Base-by-base conservation (phyloP, 35 echinoderm and acorn worm species). In the Anneissia japonica region DNA sequence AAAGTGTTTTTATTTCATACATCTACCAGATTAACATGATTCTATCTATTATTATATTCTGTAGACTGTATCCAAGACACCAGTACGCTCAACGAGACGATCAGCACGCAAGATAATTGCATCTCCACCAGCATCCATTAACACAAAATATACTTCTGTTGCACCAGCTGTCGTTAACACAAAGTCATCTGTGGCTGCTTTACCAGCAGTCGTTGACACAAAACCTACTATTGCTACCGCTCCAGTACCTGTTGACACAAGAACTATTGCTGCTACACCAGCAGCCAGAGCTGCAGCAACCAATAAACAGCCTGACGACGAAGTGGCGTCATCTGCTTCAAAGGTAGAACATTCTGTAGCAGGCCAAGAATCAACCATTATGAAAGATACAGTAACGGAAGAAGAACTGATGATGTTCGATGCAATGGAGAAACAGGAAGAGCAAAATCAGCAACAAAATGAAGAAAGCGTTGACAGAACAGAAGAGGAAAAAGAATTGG, bases 351-450 rank as follows among this genome's bases (percentile, higher is more conserved):
- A 64, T 16, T 64, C 51, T 23, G 51, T 64, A 64, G 11, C 51
- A 64, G 51, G 21, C 2, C 21, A 9, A 23, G 21, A 64, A 64
- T 64, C 51, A 64, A 64, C 6, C 21, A 23, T 39, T 4, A 81
- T 73, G 32, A 36, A 89, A 39, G 87, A 89, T 76, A 31, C 82
- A 3, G 35, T 72, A 38, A 89, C 78, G 31, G 94, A 97, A 26
- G 94, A 97, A 17, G 94, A 93, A 79, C 76, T 91, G 31, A 56
- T 93, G 89, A 89, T 90, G 89, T 81, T 90, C 32, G 89, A 82
- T 39, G 89, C 89, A 72, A 89, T 84, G 34, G 96, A 87, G 23
- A 89, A 90, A 37, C 72, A 84, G 28, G 78, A 33, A 31, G 31
- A 46, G 32, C 31, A 90, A 30, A 40, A 51, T 10, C 7, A 39